Conservation (phyloP, 2,113 vertebrate genomes). For the Bettongia penicillata region DNA sequence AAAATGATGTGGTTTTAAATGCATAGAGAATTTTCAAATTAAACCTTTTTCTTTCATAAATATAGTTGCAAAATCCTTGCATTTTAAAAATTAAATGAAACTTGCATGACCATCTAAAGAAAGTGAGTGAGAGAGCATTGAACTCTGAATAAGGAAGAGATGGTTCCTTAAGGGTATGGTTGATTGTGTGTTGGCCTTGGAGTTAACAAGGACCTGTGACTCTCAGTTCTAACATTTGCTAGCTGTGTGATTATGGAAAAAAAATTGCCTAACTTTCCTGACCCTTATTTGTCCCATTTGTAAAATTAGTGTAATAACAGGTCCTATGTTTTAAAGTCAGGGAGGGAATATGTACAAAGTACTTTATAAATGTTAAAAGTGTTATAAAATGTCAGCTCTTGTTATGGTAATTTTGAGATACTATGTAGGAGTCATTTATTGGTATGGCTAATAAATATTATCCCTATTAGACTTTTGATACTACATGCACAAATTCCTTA, state of each 20-base stretch:
- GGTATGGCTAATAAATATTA: not conserved
- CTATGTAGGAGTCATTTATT: not conserved
- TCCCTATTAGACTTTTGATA: not conserved
- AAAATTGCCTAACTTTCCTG: not conserved
- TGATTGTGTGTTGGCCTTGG: not conserved
- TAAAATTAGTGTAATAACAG: not conserved
- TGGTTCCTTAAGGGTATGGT: not conserved
- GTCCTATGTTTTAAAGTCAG: not conserved
- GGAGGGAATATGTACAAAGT: not conserved
- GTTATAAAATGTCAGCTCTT: not conserved
- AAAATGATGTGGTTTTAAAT: not conserved
- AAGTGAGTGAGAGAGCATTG: not conserved
- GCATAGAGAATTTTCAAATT: not conserved
- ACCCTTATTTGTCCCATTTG: not conserved
- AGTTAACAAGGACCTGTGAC: not conserved
- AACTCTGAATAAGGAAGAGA: not conserved
- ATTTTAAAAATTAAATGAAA: constrained; percentile 17
- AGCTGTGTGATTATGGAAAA: not conserved
- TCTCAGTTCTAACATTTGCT: not conserved
- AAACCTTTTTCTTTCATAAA: not conserved
- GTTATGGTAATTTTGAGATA: not conserved
- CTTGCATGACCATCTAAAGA: not conserved
- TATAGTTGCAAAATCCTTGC: not conserved
- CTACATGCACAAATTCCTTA: not conserved
- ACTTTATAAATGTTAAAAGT: not conserved